phyloP scores from a whole-genome alignment of 2,888 invertebrate genomes.

The Vesta saturnalis region DNA sequence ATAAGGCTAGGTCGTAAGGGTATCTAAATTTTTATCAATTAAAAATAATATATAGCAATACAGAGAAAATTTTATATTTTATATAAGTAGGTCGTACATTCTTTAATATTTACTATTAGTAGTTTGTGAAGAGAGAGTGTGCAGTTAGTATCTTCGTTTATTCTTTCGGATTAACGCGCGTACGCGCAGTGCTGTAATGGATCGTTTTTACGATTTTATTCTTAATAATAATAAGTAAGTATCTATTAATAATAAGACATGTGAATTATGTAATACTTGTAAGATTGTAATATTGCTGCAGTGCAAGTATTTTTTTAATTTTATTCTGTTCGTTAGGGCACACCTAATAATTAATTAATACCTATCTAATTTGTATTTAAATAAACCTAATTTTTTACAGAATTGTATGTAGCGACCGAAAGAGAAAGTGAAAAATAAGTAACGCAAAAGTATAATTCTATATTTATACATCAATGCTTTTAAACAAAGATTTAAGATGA shows the following conservation, averaged over 20 bases:
- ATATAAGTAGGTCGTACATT: constrained; percentile 32
- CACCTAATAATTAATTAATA: no score
- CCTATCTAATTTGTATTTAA: no score
- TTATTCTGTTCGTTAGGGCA: no score
- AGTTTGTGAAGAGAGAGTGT: constrained; percentile 23
- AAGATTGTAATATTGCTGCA: no score
- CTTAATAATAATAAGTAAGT: constrained; percentile 47
- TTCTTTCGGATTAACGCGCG: constrained; percentile 12
- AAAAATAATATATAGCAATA: constrained; percentile 23
- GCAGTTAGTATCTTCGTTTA: not conserved
- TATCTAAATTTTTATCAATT: constrained; percentile 5
- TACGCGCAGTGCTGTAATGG: constrained; percentile 39
- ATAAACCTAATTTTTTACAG: no score
- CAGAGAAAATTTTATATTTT: constrained; percentile 24
- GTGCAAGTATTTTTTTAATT: no score
- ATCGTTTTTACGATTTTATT: constrained; percentile 40
- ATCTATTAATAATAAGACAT: not conserved
- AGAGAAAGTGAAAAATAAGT: no score
- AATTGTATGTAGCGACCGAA: no score
- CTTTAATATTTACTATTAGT: constrained; percentile 22
- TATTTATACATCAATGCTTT: no score
- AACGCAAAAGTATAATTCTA: no score
- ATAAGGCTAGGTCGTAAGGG: not conserved
- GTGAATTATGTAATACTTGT: no score
- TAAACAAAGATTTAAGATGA: no score